phyloP scores from a whole-genome alignment of 2,888 invertebrate genomes.

The Drymonia ruficornis region DNA sequence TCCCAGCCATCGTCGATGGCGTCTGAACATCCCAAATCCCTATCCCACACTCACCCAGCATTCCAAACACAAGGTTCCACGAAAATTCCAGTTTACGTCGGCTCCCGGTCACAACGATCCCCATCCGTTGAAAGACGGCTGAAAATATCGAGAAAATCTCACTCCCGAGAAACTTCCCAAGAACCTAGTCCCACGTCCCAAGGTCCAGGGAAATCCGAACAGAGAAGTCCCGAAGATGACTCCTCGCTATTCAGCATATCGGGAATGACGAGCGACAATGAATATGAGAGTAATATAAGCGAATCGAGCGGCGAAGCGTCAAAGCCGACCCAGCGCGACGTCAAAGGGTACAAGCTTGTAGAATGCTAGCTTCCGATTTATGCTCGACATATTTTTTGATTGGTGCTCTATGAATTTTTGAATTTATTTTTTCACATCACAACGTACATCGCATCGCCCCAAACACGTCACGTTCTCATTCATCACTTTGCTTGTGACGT shows the following conservation, averaged over 20 bases:
- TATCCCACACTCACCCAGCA: conserved; percentile 81
- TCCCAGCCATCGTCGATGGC: conserved; percentile 83
- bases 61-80: conserved; percentile 87
- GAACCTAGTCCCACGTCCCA: conserved; percentile 79
- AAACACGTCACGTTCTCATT: conserved; percentile 23
- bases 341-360: conserved; percentile 82
- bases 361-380: conserved; percentile 75
- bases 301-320: conserved; percentile 80
- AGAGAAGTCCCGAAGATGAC: conserved; percentile 83
- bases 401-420: conserved; percentile 69
- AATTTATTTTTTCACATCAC: conserved; percentile 40
- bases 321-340: conserved; percentile 76
- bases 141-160: conserved; percentile 62
- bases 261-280: conserved; percentile 85
- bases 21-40: conserved; percentile 77
- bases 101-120: conserved; percentile 84
- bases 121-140: conserved; percentile 74
- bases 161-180: conserved; percentile 72
- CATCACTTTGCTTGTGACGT: conserved; percentile 39
- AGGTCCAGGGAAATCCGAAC: conserved; percentile 78
- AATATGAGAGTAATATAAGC: conserved; percentile 82
- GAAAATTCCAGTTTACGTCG: conserved; percentile 90
- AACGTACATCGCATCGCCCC: conserved; percentile 26
- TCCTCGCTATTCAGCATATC: conserved; percentile 84
- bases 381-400: conserved; percentile 65